phyloP scores from a whole-genome alignment of 2,113 vertebrate species.

The Hirundichthys speculiger region DNA sequence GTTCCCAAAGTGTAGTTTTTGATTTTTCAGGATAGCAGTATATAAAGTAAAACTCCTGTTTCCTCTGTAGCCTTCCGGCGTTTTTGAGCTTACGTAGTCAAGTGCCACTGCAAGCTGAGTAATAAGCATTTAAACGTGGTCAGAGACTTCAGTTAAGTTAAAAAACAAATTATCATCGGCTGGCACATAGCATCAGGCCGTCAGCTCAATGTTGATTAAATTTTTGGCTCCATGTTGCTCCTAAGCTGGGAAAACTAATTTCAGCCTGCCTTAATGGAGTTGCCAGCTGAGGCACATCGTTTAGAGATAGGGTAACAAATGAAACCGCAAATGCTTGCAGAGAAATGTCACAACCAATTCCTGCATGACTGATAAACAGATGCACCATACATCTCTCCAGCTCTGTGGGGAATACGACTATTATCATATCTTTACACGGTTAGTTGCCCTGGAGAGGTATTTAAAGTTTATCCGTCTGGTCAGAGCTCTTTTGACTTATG shows the following conservation, averaged over 20 bases:
- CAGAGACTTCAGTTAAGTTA: conserved; percentile 34
- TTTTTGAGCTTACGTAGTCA: conserved; percentile 1
- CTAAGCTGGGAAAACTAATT: conserved; percentile 67
- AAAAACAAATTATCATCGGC: conserved; percentile 53
- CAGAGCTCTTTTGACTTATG: conserved; percentile 30
- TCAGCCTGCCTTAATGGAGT: conserved; percentile 62
- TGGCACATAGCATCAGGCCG: conserved; percentile 35
- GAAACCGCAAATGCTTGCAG: conserved; percentile 58
- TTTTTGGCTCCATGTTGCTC: conserved; percentile 57
- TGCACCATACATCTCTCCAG: conserved; percentile 43
- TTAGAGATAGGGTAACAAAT: conserved; percentile 60
- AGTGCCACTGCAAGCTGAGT: conserved; percentile 18
- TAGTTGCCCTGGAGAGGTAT: conserved; percentile 27
- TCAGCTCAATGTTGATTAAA: conserved; percentile 66
- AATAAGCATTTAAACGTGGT: conserved; percentile 30
- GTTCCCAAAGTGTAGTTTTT: background rate
- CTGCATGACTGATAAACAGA: conserved; percentile 60
- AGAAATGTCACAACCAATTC: conserved; percentile 60
- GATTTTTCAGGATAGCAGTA: background rate
- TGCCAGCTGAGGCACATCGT: conserved; percentile 63
- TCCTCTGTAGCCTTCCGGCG: background rate
- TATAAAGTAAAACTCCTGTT: too few relatives aligned
- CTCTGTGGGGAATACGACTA: conserved; percentile 39
- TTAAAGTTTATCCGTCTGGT: conserved; percentile 58
- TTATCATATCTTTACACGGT: conserved; percentile 35